phyloP scores from a whole-genome alignment of 2,797 vertebrate genomes.

The Graptemys geographica region DNA sequence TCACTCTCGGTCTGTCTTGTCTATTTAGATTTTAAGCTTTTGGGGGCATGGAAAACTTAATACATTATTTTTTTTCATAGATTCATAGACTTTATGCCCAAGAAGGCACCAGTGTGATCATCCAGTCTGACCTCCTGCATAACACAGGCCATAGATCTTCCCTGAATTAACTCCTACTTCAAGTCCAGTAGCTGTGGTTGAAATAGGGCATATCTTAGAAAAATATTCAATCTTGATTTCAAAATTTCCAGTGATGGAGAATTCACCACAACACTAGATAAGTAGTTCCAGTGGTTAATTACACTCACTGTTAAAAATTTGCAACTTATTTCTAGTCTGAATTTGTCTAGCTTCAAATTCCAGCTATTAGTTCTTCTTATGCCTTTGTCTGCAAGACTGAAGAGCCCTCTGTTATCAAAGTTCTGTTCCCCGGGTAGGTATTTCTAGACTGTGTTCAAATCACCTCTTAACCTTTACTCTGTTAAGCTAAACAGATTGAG shows the following conservation, averaged over 20 bases:
- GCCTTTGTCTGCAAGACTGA: neutral
- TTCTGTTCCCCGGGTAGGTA: neutral
- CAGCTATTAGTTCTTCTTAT: neutral
- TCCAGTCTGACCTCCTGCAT: slow-evolving; percentile 30
- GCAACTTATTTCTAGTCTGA: neutral
- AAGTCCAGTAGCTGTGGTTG: neutral
- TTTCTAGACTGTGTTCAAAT: neutral
- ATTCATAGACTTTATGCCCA: slow-evolving; percentile 57
- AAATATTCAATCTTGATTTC: neutral
- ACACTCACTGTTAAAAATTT: neutral
- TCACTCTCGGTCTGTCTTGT: slow-evolving; percentile 71
- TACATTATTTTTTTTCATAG: slow-evolving; percentile 39
- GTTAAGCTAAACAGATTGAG: neutral
- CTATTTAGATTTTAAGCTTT: slow-evolving; percentile 76
- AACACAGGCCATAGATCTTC: slow-evolving; percentile 30
- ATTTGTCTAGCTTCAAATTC: neutral
- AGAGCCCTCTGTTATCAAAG: neutral
- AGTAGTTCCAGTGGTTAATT: neutral
- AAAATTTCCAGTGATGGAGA: neutral
- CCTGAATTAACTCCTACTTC: slow-evolving; percentile 34
- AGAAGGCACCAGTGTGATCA: slow-evolving; percentile 44
- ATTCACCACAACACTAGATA: neutral
- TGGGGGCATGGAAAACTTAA: slow-evolving; percentile 65
- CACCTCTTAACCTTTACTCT: neutral
- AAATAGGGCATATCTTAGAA: neutral